Evolutionary conservation across 2,888 invertebrate genomes (phyloP).

Genomic region (Allacma fusca): DNA sequence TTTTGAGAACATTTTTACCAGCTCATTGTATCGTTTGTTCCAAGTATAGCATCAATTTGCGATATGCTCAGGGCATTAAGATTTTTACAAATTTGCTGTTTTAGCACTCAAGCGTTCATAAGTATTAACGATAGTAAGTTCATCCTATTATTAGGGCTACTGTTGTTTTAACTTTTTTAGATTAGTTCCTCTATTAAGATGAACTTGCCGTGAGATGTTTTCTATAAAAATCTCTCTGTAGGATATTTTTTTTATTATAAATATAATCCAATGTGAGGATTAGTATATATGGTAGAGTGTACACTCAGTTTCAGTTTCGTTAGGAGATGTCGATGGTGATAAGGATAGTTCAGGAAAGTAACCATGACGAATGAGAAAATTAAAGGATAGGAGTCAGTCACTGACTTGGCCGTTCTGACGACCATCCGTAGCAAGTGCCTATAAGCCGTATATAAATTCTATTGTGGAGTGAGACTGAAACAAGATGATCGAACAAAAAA

Average conservation of each 20-base stretch:
- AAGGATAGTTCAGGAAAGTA: constrained; percentile 50
- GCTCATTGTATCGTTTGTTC: not conserved
- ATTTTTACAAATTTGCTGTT: constrained; percentile 28
- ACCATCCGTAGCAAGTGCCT: not conserved
- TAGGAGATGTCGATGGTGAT: constrained; percentile 39
- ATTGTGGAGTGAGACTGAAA: constrained; percentile 15
- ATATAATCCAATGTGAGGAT: too few species aligned
- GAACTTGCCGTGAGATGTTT: not conserved
- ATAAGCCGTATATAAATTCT: not conserved
- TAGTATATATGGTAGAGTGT: too few species aligned
- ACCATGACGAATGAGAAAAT: constrained; percentile 60
- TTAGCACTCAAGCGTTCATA: constrained; percentile 28
- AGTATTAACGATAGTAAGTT: not conserved
- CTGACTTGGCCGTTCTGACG: constrained; percentile 31
- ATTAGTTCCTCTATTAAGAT: not conserved
- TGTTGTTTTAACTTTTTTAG: not conserved
- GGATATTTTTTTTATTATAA: too few species aligned
- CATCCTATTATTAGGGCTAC: not conserved
- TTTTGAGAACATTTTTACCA: constrained; percentile 11
- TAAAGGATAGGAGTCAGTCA: constrained; percentile 44
- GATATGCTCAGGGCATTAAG: constrained; percentile 1
- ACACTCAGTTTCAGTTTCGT: constrained; percentile 32
- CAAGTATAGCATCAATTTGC: not conserved
- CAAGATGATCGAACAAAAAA: not conserved
- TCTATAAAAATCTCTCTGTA: too few species aligned